Base-by-base conservation (phyloP, 2,113 vertebrate genomes). In the Formicarius rufipectus region DNA sequence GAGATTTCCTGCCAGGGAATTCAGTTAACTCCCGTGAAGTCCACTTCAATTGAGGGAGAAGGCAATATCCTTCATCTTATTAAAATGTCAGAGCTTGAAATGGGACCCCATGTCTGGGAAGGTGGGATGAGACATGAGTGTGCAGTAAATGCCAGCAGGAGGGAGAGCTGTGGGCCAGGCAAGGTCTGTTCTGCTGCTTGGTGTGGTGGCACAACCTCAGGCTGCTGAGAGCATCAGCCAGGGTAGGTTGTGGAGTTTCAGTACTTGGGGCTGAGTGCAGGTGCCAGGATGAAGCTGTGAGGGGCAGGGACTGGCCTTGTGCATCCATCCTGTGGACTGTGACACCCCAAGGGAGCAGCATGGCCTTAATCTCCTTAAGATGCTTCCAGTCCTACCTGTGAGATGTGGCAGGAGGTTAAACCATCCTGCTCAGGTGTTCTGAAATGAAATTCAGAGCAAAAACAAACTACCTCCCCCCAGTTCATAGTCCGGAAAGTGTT, bases 201-300 rank as follows among this genome's bases (percentile, higher is more conserved):
- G 17, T 20, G n/a, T 4, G 1, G 10, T 35, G 50, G 16, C 33
- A 27, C 24, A n/a, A 5, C 18, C 69, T 73, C 0, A 0, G 33
- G 53, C 66, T 84, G 45, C 83, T 9, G 42, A 10, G 42, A 53
- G 47, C 52, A 21, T 66, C 59, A 5, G 6, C n/a, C 35, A 15
- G 55, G 47, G 33, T 3, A 12, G 33, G 30, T 39, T 49, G 42
- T 39, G 53, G 18, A 47, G 63, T 68, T 37, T 44, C 74, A 25
- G 47, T 30, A 5, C 42, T 23, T 18, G 2, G 30, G 30, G 28
- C 28, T 31, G 47, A 5, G 9, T 3, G 1, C 4, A 9, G 25
- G 33, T 33, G 12, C 14, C 2, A 39, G 79, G 58, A 8, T 10
- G 20, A 42, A 63, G 39, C 49, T 3, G 4, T 35, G 30, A 21